These are phyloP conservation scores for Galerucella calmariensis DNA, from an alignment of 2,888 invertebrate species.

Conservation along the genomic window DNA sequence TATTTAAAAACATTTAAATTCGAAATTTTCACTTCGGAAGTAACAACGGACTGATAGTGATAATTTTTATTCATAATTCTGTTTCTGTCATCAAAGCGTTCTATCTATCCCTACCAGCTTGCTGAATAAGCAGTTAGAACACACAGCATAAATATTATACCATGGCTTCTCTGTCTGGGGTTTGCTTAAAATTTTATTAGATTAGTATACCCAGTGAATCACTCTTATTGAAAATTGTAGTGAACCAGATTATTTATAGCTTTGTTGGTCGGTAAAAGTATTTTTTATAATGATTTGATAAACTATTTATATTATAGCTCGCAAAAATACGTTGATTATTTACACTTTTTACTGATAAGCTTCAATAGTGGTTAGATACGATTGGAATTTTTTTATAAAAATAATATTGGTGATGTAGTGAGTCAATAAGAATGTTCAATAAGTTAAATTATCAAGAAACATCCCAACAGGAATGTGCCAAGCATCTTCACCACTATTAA, in stretches of 20 bases:
- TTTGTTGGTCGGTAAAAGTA: neutral
- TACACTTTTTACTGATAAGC: no score
- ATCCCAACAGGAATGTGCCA: no score
- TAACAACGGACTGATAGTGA: conserved; percentile 12
- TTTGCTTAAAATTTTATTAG: neutral
- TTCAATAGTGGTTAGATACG: no score
- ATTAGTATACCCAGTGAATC: neutral
- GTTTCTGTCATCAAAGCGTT: neutral
- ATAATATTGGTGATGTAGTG: no score
- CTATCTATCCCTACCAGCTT: conserved; percentile 23
- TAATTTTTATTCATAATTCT: conserved; percentile 10
- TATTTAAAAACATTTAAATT: conserved; percentile 19
- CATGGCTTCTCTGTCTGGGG: neutral
- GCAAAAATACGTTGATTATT: no score
- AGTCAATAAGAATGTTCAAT: no score
- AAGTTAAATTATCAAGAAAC: no score
- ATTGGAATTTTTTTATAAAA: no score
- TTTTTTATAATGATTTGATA: no score
- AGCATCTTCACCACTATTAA: no score
- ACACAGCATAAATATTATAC: neutral
- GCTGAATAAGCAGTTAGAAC: neutral
- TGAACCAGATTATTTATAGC: neutral
- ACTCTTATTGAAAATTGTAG: neutral
- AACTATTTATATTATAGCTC: no score
- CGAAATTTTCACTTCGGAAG: conserved; percentile 12